phyloP scores from a whole-genome alignment of 2,797 vertebrate species.

The Gambelia wislizenii region DNA sequence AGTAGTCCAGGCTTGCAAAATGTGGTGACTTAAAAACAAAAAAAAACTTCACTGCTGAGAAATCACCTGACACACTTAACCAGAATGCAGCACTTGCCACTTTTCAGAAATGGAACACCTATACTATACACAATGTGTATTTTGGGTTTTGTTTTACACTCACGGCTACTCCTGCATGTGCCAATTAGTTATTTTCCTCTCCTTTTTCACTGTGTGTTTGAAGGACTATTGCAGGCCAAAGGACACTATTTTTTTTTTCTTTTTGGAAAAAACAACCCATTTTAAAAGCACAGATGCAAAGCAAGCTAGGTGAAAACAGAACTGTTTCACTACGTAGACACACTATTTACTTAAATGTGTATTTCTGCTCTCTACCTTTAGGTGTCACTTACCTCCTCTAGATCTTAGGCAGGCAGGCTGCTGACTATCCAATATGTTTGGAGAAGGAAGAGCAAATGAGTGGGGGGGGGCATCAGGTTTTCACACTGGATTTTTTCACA shows the following conservation, averaged over 20 bases:
- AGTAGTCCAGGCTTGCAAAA: too few species aligned
- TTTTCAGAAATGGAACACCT: too few species aligned
- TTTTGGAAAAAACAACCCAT: too few species aligned
- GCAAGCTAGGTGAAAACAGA: neutral
- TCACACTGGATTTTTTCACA: neutral
- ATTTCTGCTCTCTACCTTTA: neutral
- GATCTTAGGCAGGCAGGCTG: neutral
- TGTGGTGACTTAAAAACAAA: too few species aligned
- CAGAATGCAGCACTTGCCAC: too few species aligned
- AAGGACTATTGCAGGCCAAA: neutral
- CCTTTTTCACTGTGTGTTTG: neutral
- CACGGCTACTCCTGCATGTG: neutral
- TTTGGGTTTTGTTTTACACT: too few species aligned
- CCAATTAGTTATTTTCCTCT: neutral
- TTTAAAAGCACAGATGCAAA: neutral
- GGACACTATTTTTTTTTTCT: too few species aligned
- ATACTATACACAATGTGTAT: too few species aligned
- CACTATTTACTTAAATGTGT: neutral
- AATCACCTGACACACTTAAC: too few species aligned
- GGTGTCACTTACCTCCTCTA: slow-evolving; percentile 14
- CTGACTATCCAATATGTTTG: neutral
- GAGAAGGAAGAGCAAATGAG: neutral
- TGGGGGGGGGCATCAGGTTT: neutral
- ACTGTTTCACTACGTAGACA: neutral
- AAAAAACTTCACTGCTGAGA: too few species aligned